phyloP scores from a whole-genome alignment of 37 sponge, comb jelly and placozoan species.

The Diacarnus erythraeanus region DNA sequence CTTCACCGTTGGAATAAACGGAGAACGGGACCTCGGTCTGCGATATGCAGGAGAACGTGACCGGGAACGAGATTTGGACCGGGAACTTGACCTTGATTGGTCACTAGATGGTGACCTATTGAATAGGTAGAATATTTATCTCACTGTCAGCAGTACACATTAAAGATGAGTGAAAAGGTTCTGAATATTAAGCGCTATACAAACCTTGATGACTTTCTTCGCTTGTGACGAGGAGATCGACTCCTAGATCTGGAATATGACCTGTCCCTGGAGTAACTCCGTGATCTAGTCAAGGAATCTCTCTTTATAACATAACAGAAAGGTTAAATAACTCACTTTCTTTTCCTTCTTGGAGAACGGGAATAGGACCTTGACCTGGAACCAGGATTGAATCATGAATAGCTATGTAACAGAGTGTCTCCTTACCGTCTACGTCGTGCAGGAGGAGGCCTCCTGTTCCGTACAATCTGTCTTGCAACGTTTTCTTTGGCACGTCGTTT shows the following conservation, averaged over 20 bases:
- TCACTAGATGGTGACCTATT: slow-evolving; percentile 32
- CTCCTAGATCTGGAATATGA: slow-evolving; percentile 49
- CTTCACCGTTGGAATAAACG: slow-evolving; percentile 57
- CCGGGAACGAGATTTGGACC: slow-evolving; percentile 54
- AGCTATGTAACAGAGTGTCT: neutral
- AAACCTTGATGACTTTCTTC: slow-evolving; percentile 38
- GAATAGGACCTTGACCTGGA: slow-evolving; percentile 44
- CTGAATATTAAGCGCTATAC: neutral
- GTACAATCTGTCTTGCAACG: neutral
- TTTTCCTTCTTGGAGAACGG: slow-evolving; percentile 32
- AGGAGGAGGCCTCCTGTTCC: slow-evolving; percentile 15
- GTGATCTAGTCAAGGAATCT: slow-evolving; percentile 20
- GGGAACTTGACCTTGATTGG: slow-evolving; percentile 51
- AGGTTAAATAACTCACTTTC: neutral
- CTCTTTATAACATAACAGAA: neutral
- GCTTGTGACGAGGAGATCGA: slow-evolving; percentile 15
- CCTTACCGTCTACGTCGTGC: slow-evolving; percentile 11
- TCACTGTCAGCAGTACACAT: too few species aligned
- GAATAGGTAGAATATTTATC: too few species aligned
- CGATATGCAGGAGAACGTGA: slow-evolving; percentile 57
- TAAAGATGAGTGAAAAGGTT: neutral
- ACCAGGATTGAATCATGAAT: neutral
- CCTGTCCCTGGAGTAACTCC: slow-evolving; percentile 20
- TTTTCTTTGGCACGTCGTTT: slow-evolving; percentile 56
- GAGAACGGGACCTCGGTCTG: slow-evolving; percentile 50